phyloP scores from a whole-genome alignment of 1,140 invertebrate species.

The Zaprionus lachaisei region DNA sequence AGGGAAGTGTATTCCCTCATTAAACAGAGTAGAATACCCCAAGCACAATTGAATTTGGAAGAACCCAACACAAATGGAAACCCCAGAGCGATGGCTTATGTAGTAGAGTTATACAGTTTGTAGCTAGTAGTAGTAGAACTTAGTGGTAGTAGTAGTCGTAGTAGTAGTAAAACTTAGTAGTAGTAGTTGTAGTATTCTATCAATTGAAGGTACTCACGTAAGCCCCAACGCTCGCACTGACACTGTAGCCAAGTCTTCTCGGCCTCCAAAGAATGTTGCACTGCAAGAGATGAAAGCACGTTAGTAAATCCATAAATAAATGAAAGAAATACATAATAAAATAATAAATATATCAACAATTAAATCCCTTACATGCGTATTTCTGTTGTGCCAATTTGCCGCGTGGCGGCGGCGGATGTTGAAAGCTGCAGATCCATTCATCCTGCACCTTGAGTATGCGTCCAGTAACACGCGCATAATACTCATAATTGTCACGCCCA shows the following conservation, averaged over 20 bases:
- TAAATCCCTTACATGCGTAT: slow-evolving; percentile 87
- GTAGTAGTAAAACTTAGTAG: neutral
- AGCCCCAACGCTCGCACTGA: slow-evolving; percentile 93
- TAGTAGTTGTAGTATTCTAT: neutral
- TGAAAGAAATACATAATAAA: neutral
- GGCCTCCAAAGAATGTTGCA: slow-evolving; percentile 92
- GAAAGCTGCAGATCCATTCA: slow-evolving; percentile 97
- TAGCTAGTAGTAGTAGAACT: neutral
- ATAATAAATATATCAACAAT: too few species aligned
- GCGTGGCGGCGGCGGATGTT: slow-evolving; percentile 92
- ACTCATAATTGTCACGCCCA: slow-evolving; percentile 98
- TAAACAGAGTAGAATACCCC: slow-evolving; percentile 23
- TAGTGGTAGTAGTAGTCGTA: neutral
- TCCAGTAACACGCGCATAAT: slow-evolving; percentile 97
- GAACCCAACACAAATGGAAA: slow-evolving; percentile 20
- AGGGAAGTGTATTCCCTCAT: neutral
- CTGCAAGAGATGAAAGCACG: slow-evolving; percentile 84
- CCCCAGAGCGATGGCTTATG: neutral
- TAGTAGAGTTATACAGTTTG: neutral
- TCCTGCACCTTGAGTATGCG: slow-evolving; percentile 95
- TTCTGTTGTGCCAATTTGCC: slow-evolving; percentile 84
- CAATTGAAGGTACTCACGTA: slow-evolving; percentile 85
- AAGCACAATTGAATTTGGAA: slow-evolving; percentile 14
- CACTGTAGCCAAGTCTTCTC: slow-evolving; percentile 95
- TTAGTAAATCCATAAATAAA: neutral